phyloP scores from a whole-genome alignment of 2,888 invertebrate species.

The Unio pictorum region DNA sequence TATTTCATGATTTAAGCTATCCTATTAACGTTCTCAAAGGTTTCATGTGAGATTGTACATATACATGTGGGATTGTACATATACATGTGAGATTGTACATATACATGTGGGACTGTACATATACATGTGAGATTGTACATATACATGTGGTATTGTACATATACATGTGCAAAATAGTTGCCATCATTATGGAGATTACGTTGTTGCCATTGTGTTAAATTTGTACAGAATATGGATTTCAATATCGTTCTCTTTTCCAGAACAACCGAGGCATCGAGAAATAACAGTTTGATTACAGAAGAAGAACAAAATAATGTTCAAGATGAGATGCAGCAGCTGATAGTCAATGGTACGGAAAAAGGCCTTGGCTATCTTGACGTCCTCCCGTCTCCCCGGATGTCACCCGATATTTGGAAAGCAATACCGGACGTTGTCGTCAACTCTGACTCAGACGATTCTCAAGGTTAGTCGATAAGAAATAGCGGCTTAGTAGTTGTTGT shows the following conservation, averaged over 20 bases:
- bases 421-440: slow-evolving; percentile 43
- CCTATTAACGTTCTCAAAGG: too few relatives aligned
- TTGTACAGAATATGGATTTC: too few relatives aligned
- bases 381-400: slow-evolving; percentile 42
- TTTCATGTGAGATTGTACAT: too few relatives aligned
- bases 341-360: slow-evolving; percentile 2
- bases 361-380: slow-evolving; percentile 31
- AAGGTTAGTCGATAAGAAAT: slow-evolving; percentile 10
- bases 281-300: slow-evolving; percentile 31
- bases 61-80: too few relatives aligned
- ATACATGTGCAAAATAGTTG: too few relatives aligned
- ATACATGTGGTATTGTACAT: too few relatives aligned
- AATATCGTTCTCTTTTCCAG: slow-evolving; percentile 16
- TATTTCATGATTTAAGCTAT: too few relatives aligned
- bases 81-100: too few relatives aligned
- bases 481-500: background rate
- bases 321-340: slow-evolving; percentile 9
- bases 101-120: too few relatives aligned
- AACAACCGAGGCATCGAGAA: slow-evolving; percentile 31
- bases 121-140: too few relatives aligned
- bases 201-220: too few relatives aligned
- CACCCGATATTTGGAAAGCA: slow-evolving; percentile 45
- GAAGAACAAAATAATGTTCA: slow-evolving; percentile 5
- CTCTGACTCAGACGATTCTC: slow-evolving; percentile 28
- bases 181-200: too few relatives aligned